Evolutionary conservation across 2,797 vertebrate genomes (phyloP), one percentile per base, ranked within the genome.

Genomic region (Fistularia tabacaria): DNA sequence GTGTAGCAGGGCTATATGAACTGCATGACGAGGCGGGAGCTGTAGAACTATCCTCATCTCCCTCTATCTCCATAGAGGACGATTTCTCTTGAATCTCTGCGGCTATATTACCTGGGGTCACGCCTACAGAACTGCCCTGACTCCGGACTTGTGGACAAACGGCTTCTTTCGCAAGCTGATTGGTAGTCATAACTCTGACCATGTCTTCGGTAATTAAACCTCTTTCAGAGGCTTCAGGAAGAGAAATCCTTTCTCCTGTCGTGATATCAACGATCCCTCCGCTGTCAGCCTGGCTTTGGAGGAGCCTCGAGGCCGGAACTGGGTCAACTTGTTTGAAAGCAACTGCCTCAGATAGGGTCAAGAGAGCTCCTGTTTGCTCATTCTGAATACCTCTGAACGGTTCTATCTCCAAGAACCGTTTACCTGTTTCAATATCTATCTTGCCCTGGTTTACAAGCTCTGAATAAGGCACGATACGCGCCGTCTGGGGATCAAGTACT

Each of bases 391-490:
- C 93, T 49, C 67, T 77, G 73, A 96, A 94, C 38, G 91, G 92
- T 77, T 89, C 89, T 45, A 94, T 88, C 70, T 94, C 93, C 60
- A 99, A 84, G 54, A 95, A 99, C 61, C 94, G 91, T 69, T 93
- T 90, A 12, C 97, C 96, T 11, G 94, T 94, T 36, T 93, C 90
- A 10, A 96, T 69, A 63, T 99, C 97, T 48, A 98, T 94, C 68
- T 86, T 96, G 37, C 94, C 94, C 77, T 92, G 93, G 67, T 90
- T 94, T 12, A 97, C 55, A 45, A 98, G 75, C 46, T 95, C 92
- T 0, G 89, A 91, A 69, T 97, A 98, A n/a, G 97, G 92, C 14
- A 95, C 65, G n/a, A 95, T 38, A 13, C 1, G 62, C 47, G 86
- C 93, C 48, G 57, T 93, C 53, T 93, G 86, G 0, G 96, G 95